A percentile compares a stretch with the other conserved stretches of the same genome.
phyloP scores from a whole-genome alignment of 2,113 vertebrate genomes.

The Dipodomys ordii region DNA sequence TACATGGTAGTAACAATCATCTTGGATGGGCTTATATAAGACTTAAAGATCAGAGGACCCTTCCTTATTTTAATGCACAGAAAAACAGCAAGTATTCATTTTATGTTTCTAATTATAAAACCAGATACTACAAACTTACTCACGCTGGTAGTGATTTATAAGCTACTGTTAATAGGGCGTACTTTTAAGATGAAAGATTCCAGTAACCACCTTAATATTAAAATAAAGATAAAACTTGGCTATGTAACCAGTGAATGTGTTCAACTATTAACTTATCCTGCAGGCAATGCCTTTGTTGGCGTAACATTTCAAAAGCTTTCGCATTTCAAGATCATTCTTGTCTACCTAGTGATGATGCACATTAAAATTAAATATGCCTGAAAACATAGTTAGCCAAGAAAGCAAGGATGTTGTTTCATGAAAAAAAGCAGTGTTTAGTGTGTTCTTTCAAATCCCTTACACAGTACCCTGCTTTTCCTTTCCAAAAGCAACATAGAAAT shows the following conservation, averaged over 20 bases:
- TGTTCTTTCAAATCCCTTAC: constrained; percentile 42
- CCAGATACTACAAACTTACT: constrained; percentile 26
- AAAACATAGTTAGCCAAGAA: constrained; percentile 60
- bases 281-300: constrained; percentile 58
- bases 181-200: constrained; percentile 71
- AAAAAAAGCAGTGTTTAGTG: neutral
- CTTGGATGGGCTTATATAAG: neutral
- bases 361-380: constrained; percentile 48
- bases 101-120: constrained; percentile 56
- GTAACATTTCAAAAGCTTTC: constrained; percentile 71
- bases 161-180: constrained; percentile 38
- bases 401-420: constrained; percentile 31
- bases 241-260: constrained; percentile 43
- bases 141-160: constrained; percentile 57
- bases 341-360: constrained; percentile 41
- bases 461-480: constrained; percentile 39
- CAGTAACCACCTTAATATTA: constrained; percentile 49
- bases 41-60: neutral
- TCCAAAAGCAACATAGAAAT: constrained; percentile 54
- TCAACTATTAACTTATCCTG: constrained; percentile 65
- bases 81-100: constrained; percentile 9
- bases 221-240: constrained; percentile 72
- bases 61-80: neutral
- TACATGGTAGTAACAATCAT: neutral
- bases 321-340: constrained; percentile 63